Evolutionary conservation across 2,113 vertebrate species (phyloP).

Genomic region (Hiodon tergisus): DNA sequence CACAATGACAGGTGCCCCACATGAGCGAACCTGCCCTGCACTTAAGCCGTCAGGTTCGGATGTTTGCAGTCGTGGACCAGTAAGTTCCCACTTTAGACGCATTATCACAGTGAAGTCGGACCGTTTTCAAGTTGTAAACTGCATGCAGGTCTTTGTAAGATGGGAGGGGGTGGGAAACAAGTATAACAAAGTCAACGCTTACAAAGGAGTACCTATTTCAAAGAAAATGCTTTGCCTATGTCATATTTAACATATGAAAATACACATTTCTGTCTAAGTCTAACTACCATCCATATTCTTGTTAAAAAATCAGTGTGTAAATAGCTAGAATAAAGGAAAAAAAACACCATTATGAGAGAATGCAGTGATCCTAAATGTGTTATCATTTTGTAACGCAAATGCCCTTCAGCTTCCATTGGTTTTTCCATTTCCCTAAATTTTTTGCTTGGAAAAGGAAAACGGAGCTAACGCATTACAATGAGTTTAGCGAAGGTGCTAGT

Average conservation of each 20-base stretch:
- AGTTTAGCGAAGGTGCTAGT: background rate
- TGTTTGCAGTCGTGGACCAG: background rate
- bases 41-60: background rate
- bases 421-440: background rate
- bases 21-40: background rate
- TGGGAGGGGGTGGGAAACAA: background rate
- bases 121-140: conserved; percentile 2
- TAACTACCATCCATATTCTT: conserved; percentile 2
- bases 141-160: conserved; percentile 5
- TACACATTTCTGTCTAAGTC: conserved; percentile 5
- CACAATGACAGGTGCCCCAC: background rate
- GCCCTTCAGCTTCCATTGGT: background rate
- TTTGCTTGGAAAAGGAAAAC: background rate
- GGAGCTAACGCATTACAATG: background rate
- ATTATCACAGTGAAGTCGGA: background rate
- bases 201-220: background rate
- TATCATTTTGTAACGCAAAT: no score
- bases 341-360: no score
- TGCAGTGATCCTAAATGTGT: no score
- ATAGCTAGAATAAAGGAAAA: background rate
- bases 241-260: background rate
- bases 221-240: conserved; percentile 1
- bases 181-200: background rate
- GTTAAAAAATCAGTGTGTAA: background rate
- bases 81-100: background rate